phyloP scores from a whole-genome alignment of 2,888 invertebrate species.

The Adelognathus sp. region DNA sequence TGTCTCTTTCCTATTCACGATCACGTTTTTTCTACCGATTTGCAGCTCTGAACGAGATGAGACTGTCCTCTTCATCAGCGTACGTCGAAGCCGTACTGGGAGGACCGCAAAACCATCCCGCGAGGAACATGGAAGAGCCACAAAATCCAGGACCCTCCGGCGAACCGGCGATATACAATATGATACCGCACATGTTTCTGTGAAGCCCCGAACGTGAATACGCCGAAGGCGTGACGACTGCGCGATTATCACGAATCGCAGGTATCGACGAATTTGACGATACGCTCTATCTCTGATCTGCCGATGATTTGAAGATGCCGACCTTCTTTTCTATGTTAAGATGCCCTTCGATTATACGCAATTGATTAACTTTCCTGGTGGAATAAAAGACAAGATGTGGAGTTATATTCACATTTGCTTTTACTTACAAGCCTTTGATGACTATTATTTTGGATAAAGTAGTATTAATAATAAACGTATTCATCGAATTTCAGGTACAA shows the following conservation, averaged over 20 bases:
- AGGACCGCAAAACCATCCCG: constrained; percentile 53
- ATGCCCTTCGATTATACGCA: constrained; percentile 10
- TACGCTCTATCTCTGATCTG: not conserved
- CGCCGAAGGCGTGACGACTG: not conserved
- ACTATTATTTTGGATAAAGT: too few species aligned
- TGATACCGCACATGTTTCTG: constrained; percentile 55
- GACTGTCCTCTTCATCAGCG: constrained; percentile 48
- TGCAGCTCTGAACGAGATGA: constrained; percentile 53
- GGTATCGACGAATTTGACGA: not conserved
- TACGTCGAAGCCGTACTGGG: constrained; percentile 56
- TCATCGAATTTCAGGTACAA: too few species aligned
- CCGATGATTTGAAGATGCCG: not conserved
- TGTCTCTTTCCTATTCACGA: not conserved
- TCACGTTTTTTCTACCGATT: not conserved
- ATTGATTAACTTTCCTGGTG: not conserved
- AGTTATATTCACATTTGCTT: constrained; percentile 5
- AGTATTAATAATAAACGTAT: too few species aligned
- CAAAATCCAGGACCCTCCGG: constrained; percentile 45
- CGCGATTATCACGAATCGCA: not conserved
- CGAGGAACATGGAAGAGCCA: constrained; percentile 49
- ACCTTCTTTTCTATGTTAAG: not conserved
- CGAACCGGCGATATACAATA: constrained; percentile 52
- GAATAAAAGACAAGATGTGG: not conserved
- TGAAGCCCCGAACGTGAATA: constrained; percentile 10
- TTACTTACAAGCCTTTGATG: not conserved